Evolutionary conservation across 2,888 invertebrate genomes (phyloP).

Genomic region (Harpalus rubripes): DNA sequence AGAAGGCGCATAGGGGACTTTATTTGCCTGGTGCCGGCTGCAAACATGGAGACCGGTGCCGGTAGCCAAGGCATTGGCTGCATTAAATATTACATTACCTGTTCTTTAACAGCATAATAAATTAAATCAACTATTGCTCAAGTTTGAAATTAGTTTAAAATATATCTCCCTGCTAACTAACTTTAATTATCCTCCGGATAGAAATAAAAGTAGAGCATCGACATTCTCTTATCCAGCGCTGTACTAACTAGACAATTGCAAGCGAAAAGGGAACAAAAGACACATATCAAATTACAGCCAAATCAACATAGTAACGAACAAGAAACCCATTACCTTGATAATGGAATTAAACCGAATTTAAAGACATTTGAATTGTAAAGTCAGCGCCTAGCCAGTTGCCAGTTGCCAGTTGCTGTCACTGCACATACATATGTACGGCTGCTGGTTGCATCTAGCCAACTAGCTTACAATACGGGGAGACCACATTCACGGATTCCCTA

Average conservation of each 20-base stretch:
- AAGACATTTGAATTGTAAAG: constrained; percentile 61
- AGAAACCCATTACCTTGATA: constrained; percentile 43
- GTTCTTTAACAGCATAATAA: neutral
- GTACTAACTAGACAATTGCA: neutral
- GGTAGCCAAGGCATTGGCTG: too few species aligned
- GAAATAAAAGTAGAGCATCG: neutral
- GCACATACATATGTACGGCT: neutral
- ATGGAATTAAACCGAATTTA: constrained; percentile 47
- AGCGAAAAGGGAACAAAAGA: constrained; percentile 8
- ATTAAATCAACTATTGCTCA: neutral
- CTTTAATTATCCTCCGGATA: neutral
- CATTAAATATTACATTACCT: neutral
- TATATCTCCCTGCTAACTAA: neutral
- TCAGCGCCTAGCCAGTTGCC: constrained; percentile 4
- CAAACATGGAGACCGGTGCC: too few species aligned
- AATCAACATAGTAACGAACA: constrained; percentile 50
- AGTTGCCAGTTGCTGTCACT: constrained; percentile 17
- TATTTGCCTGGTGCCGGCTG: too few species aligned
- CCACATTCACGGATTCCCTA: neutral
- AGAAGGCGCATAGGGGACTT: too few species aligned
- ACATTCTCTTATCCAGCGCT: neutral
- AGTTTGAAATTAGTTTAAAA: neutral
- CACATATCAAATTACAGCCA: constrained; percentile 30
- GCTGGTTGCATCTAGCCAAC: neutral
- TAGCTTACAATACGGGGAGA: neutral